Base-by-base conservation (phyloP, 2,888 invertebrate genomes). In the Cerastis rubricosa region DNA sequence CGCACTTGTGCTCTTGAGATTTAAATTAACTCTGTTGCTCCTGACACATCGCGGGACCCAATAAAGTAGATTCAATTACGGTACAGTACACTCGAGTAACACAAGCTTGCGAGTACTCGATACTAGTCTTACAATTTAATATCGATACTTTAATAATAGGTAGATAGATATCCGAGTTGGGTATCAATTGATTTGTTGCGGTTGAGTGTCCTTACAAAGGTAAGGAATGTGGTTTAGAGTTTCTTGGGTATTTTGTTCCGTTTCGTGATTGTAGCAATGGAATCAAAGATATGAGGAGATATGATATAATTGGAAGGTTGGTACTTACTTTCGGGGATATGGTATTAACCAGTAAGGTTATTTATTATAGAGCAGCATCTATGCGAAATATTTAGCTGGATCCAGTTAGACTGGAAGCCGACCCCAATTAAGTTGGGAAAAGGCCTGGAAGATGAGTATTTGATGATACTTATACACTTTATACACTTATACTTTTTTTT, bases 11-110 rank as follows among this genome's bases (percentile, higher is more conserved):
- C 67, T 78, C 64, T 73, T 69, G 61, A 76, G 51, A 79, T 80
- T 80, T 75, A 74, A 85, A 85, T 82, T 71, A 82, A 87, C 64
- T 59, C 68, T 78, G 40, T 85, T 79, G 65, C 80, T 74, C 8
- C 40, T 74, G 83, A 79, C 72, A 75, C 63, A 70, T 88, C 81
- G 71, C 74, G 57, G 25, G 70, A 74, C n/a, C n/a, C 54, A 79
- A 80, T 83, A 83, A 54, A 79, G 57, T 64, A 54, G 61, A 86
- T 81, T 70, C 51, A 66, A 86, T 88, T 88, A 78, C 79, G 40
- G 57, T 68, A 66, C 66, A 59, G 63, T 65, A 79, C 63, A 80
- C 65, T 78, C 47, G 72, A 74, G 81, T 76, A 76, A 80, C n/a
- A 67, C 40, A 74, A 76, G 85, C 71, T 51, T 68, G 61, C 29